Conservation (phyloP, 2,113 vertebrate genomes). For the Podilymbus podiceps region DNA sequence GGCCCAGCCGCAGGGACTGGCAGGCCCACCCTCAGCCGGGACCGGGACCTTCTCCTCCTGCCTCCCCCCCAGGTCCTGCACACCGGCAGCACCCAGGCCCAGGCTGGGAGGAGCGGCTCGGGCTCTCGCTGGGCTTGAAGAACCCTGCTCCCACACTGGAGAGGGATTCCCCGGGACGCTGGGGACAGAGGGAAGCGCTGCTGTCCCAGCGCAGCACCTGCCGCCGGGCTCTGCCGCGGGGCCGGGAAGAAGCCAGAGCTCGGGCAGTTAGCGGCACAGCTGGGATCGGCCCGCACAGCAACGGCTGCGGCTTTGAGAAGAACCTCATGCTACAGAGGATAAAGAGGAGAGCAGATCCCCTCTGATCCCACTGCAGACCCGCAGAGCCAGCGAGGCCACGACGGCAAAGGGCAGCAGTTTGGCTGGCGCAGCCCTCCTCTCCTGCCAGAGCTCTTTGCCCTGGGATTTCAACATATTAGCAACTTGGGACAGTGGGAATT, state of each 20-base stretch:
- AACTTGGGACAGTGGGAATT: not conserved
- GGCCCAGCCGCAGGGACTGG: not conserved
- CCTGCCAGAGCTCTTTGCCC: not conserved
- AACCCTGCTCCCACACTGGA: not conserved
- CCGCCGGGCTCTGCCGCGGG: rapidly evolving
- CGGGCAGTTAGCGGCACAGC: not conserved
- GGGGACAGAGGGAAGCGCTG: not conserved
- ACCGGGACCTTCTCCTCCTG: not conserved
- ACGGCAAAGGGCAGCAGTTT: not conserved
- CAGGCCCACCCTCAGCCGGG: not conserved
- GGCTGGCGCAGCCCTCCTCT: not conserved
- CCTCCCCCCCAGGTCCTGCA: not conserved
- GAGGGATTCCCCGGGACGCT: not conserved
- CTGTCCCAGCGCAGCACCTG: rapidly evolving
- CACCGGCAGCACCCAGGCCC: not conserved
- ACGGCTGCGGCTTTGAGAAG: not conserved
- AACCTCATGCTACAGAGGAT: not conserved
- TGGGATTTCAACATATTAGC: not conserved
- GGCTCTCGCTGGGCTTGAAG: not conserved
- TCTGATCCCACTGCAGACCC: not conserved
- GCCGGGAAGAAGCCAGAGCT: not conserved
- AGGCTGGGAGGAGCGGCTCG: not conserved
- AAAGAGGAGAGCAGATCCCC: not conserved
- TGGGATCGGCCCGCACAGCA: not conserved
- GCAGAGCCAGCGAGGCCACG: rapidly evolving